Conservation (phyloP, 2,888 invertebrate genomes). For the Clusia tigrina region DNA sequence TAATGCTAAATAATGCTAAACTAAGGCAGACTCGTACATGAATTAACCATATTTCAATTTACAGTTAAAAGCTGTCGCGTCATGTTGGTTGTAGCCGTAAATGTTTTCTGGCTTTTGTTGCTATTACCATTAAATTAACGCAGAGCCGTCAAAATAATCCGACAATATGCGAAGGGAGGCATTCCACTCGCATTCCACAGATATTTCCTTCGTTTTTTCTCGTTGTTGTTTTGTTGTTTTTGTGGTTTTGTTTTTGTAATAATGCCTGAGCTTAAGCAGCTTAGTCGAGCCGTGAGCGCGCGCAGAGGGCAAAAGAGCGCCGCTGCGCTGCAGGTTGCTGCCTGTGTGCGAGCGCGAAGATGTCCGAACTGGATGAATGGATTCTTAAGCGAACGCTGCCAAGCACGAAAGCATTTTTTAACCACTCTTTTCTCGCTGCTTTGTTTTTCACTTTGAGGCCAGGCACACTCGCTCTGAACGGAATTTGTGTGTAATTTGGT, state of each 20-base stretch:
- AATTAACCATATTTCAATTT: background rate
- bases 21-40: background rate
- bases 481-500: too few relatives aligned
- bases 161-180: slow-evolving; percentile 22
- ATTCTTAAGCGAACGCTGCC: too few relatives aligned
- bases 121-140: slow-evolving; percentile 23
- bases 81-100: background rate
- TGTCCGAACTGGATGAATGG: too few relatives aligned
- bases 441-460: too few relatives aligned
- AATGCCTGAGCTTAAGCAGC: background rate
- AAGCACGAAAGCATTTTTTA: too few relatives aligned
- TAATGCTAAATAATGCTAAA: background rate
- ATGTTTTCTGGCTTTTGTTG: slow-evolving; percentile 5
- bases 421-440: too few relatives aligned
- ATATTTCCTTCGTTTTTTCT: slow-evolving; percentile 4
- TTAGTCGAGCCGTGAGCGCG: background rate
- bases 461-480: too few relatives aligned
- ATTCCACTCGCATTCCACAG: slow-evolving; percentile 29
- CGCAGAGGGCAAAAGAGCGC: too few relatives aligned
- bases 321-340: too few relatives aligned
- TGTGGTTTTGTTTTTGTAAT: background rate
- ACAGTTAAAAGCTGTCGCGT: background rate
- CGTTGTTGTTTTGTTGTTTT: background rate
- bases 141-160: slow-evolving; percentile 15
- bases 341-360: too few relatives aligned